Percentiles rank a stretch among this genome's conserved stretches.
Conservation (phyloP, 2,113 vertebrate species). For the Plecturocebus donacophilus region DNA sequence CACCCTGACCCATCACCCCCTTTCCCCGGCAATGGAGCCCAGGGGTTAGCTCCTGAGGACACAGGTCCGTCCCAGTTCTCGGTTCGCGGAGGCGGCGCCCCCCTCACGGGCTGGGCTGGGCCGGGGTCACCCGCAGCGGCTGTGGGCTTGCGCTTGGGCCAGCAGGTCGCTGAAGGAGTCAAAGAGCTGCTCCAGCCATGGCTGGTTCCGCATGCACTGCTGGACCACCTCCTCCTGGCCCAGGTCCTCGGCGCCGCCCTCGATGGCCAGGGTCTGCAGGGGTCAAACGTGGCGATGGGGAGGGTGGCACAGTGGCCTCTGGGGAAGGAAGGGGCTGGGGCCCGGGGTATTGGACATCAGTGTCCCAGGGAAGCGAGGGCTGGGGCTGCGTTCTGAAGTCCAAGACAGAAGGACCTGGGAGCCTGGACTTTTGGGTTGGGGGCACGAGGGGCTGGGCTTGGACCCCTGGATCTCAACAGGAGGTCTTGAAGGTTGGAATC, state of each 20-base stretch:
- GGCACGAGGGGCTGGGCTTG: not conserved
- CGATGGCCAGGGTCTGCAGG: constrained; percentile 90
- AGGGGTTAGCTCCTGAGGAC: constrained; percentile 57
- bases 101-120: not conserved
- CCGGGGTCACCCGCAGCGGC: constrained; percentile 81
- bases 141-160: constrained; percentile 86
- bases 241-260: constrained; percentile 91
- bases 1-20: constrained; percentile 62
- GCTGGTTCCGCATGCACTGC: constrained; percentile 95
- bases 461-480: too few relatives aligned
- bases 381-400: not conserved
- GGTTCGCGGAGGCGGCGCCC: not conserved
- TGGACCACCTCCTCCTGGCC: constrained; percentile 96
- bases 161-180: constrained; percentile 92
- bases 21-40: not conserved
- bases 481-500: fast-evolving
- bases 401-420: too few relatives aligned
- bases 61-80: constrained; percentile 57
- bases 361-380: too few relatives aligned
- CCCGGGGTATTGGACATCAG: not conserved
- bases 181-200: constrained; percentile 93
- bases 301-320: not conserved
- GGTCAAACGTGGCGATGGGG: not conserved
- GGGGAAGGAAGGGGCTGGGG: not conserved
- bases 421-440: fast-evolving